Conservation (phyloP, 2,113 vertebrate species). For the Petaurus breviceps region DNA sequence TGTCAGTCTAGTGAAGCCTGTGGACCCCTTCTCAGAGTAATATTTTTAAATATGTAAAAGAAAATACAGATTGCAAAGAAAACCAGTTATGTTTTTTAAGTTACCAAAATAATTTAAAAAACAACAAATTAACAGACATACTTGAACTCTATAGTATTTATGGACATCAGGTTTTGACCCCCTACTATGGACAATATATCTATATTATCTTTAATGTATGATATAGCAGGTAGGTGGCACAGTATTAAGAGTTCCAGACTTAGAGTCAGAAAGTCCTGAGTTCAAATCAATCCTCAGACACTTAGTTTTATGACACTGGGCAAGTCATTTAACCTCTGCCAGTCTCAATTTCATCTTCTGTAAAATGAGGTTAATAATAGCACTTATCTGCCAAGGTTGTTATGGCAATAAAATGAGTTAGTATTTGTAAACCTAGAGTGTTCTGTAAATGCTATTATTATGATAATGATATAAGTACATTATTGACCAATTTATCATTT, state of each 20-base stretch:
- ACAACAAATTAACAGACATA: neutral
- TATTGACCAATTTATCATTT: neutral
- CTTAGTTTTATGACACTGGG: neutral
- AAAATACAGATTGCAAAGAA: neutral
- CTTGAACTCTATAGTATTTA: neutral
- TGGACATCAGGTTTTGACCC: neutral
- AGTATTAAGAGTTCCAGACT: neutral
- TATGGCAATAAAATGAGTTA: neutral
- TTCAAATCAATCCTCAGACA: neutral
- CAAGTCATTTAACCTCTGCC: neutral
- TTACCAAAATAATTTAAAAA: neutral
- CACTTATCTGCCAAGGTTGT: neutral
- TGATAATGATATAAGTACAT: neutral
- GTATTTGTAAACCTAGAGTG: neutral
- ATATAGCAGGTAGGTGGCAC: neutral
- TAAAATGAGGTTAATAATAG: neutral
- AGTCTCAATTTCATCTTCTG: neutral
- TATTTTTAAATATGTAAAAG: neutral
- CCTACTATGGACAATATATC: neutral
- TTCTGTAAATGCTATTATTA: neutral
- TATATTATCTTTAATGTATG: neutral
- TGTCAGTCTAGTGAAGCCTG: neutral
- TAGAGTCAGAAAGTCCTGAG: neutral
- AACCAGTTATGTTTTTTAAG: neutral
- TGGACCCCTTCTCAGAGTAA: neutral